Percentiles rank a stretch among this genome's conserved stretches.
phyloP scores from a whole-genome alignment of 2,113 vertebrate genomes.

The Paedocypris sp. region DNA sequence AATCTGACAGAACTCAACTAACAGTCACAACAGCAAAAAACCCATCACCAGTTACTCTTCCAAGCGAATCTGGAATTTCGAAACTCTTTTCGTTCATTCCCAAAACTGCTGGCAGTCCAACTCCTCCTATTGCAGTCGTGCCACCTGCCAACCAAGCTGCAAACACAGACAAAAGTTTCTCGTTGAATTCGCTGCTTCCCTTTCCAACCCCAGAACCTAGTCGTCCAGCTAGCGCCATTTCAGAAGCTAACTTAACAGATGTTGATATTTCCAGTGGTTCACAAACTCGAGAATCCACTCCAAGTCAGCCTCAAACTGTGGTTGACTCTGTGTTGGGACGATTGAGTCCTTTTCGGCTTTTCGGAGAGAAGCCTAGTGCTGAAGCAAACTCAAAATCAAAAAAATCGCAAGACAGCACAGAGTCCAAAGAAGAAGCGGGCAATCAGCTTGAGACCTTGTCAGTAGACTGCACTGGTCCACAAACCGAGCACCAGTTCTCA shows the following conservation, averaged over 20 bases:
- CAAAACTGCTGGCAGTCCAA: slow-evolving; percentile 45
- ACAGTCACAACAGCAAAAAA: slow-evolving; percentile 41
- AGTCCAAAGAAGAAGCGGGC: slow-evolving; percentile 32
- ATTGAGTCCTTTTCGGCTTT: slow-evolving; percentile 69
- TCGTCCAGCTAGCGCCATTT: slow-evolving; percentile 29
- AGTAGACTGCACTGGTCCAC: slow-evolving; percentile 23
- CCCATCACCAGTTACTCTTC: slow-evolving; percentile 31
- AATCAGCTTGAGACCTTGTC: slow-evolving; percentile 25
- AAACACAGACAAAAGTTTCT: slow-evolving; percentile 54
- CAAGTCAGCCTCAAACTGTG: slow-evolving; percentile 54
- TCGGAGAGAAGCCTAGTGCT: slow-evolving; percentile 45
- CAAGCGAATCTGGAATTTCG: slow-evolving; percentile 55
- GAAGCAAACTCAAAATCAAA: slow-evolving; percentile 23
- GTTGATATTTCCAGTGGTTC: background rate
- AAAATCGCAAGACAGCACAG: slow-evolving; percentile 34
- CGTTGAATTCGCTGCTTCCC: slow-evolving; percentile 54
- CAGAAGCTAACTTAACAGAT: slow-evolving; percentile 27
- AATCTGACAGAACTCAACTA: slow-evolving; percentile 43
- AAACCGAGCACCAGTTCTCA: slow-evolving; percentile 39
- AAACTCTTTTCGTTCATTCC: slow-evolving; percentile 59
- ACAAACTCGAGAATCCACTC: slow-evolving; percentile 29
- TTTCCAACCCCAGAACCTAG: slow-evolving; percentile 47
- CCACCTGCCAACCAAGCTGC: slow-evolving; percentile 47
- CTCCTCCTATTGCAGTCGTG: slow-evolving; percentile 54
- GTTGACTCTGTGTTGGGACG: slow-evolving; percentile 73